phyloP scores from a whole-genome alignment of 2,113 vertebrate species.

The Tursiops truncatus region DNA sequence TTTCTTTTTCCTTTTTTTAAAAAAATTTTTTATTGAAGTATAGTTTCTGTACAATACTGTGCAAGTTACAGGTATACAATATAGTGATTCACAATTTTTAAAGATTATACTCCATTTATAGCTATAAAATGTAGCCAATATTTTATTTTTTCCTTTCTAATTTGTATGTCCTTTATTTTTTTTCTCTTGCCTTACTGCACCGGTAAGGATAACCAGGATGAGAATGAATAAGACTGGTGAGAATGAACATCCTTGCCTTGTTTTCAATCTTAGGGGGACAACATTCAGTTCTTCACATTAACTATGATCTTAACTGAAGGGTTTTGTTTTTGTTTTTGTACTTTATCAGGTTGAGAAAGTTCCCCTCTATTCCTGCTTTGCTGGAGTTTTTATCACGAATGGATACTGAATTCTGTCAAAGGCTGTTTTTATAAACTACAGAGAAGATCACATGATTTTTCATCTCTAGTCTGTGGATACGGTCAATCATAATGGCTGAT shows the following conservation, averaged over 20 bases:
- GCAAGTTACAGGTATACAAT: no score
- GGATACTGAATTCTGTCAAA: not conserved
- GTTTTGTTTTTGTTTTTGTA: not conserved
- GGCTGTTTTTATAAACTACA: not conserved
- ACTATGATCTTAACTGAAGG: not conserved
- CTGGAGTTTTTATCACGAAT: not conserved
- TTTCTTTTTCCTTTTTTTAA: not conserved
- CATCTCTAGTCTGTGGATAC: not conserved
- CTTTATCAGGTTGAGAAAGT: not conserved
- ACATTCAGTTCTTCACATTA: not conserved
- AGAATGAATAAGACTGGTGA: not conserved
- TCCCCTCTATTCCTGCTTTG: not conserved
- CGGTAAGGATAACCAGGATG: not conserved
- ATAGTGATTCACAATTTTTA: no score
- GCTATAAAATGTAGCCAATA: no score
- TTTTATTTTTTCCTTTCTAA: not conserved
- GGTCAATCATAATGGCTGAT: not conserved
- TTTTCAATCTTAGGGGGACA: not conserved
- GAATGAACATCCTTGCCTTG: not conserved
- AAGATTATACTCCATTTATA: no score
- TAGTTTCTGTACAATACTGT: not conserved
- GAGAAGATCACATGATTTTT: not conserved
- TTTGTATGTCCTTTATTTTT: not conserved
- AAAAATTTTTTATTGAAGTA: not conserved
- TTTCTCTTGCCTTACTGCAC: not conserved